Base-by-base conservation (phyloP, 1,140 invertebrate species). In the Euborellia annulipes region DNA sequence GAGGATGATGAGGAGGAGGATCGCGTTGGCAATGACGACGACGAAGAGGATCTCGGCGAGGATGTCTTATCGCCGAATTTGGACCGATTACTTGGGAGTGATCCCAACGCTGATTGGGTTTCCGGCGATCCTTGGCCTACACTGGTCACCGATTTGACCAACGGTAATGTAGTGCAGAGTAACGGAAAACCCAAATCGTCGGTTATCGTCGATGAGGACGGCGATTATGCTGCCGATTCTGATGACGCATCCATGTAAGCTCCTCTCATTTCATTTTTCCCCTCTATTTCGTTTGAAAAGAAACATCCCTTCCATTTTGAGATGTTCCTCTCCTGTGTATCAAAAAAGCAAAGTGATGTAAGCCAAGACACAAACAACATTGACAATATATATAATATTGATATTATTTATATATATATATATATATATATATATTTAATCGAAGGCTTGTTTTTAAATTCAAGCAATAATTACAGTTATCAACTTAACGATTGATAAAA, bases 41-140 rank as follows among this genome's bases (percentile, higher is more conserved):
- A 37, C 32, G 45, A 61, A 70, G 67, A 27, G 56, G 49, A 56
- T 45, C 50, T 54, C 22, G 71, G 73, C 46, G 73, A 76, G 43
- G 75, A 77, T 50, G 66, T 72, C 46, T 58, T 77, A 18, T 75
- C 73, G 32, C 72, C 72, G 19, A 73, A 75, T 54, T 51, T 77
- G 49, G 75, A 77, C 55, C 67, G 70, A n/a, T 65, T 72, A 43
- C 63, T 73, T n/a, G 49, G 13, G 37, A 43, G 27, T 38, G 21
- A 37, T 11, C 1, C 22, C 14, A 32, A 19, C 13, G n/a, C 16
- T 30, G 20, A 34, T 36, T 20, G 18, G 36, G 43, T 4, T 6
- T 8, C 23, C 11, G 23, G 23, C 11, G 34, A 44, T 20, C n/a
- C 19, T 20, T 17, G 37, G 34, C 7, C 22, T 13, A 14, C 20